Conservation (phyloP, 2,113 vertebrate species). For the Physeter macrocephalus region DNA sequence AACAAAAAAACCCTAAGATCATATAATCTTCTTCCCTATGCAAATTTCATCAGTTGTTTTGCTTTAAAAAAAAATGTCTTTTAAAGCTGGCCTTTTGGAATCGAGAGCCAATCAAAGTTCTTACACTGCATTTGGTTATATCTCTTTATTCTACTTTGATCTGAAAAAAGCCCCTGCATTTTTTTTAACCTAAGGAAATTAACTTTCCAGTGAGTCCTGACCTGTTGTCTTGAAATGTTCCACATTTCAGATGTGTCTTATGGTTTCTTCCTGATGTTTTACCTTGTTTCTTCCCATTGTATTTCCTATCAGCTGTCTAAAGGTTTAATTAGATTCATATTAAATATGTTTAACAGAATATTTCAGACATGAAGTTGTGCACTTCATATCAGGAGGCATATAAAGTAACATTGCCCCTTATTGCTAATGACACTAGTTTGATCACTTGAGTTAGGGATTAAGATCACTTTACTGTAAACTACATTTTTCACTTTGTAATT, state of each 20-base stretch:
- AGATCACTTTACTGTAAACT: neutral
- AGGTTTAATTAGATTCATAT: neutral
- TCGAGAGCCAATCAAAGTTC: neutral
- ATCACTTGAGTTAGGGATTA: neutral
- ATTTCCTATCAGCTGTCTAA: neutral
- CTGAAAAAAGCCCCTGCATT: neutral
- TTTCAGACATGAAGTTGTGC: neutral
- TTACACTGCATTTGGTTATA: neutral
- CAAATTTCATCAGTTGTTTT: neutral
- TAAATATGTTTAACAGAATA: neutral
- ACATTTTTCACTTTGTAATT: neutral
- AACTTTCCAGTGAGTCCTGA: neutral
- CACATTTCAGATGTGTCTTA: neutral
- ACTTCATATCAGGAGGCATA: neutral
- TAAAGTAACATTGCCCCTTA: neutral
- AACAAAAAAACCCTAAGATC: neutral
- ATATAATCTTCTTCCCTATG: neutral
- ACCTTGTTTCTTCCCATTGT: neutral
- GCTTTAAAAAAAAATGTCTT: neutral
- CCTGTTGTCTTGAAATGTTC: neutral
- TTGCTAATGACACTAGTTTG: neutral
- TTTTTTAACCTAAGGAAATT: neutral
- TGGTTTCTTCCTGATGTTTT: neutral
- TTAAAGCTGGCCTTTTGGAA: neutral
- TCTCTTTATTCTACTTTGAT: neutral